phyloP scores from a whole-genome alignment of 1,140 invertebrate species.

The Bacillus rossius region DNA sequence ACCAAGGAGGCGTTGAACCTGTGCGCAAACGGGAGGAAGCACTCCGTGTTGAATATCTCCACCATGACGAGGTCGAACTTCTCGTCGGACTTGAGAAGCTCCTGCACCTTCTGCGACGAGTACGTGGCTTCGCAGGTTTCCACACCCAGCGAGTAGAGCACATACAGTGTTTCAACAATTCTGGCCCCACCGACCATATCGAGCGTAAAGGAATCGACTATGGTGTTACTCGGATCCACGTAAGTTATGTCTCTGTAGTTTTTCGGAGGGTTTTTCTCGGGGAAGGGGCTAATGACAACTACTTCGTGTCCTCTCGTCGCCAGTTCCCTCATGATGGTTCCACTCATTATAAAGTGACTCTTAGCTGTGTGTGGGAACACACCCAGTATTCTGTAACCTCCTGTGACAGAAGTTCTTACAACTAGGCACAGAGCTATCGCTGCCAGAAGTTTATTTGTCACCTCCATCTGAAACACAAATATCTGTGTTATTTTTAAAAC shows the following conservation, averaged over 20 bases:
- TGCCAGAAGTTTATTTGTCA: too few species aligned
- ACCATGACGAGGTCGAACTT: conserved; percentile 30
- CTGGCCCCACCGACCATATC: too few species aligned
- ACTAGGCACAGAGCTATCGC: too few species aligned
- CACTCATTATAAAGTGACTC: conserved; percentile 39
- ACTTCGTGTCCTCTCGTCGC: conserved; percentile 42
- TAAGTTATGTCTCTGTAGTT: conserved; percentile 46
- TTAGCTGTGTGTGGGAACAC: conserved; percentile 36
- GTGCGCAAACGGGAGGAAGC: conserved; percentile 36
- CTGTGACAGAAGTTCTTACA: too few species aligned
- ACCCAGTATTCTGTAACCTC: conserved; percentile 25
- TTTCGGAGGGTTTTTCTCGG: conserved; percentile 31
- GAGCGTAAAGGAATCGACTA: too few species aligned
- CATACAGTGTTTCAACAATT: too few species aligned
- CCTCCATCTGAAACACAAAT: too few species aligned
- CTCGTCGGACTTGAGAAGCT: conserved; percentile 25
- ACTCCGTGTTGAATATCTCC: conserved; percentile 32
- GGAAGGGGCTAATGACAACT: conserved; percentile 39
- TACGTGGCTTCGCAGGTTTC: too few species aligned
- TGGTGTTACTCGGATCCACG: too few species aligned
- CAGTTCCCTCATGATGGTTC: conserved; percentile 34
- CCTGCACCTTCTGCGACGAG: too few species aligned
- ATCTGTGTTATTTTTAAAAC: too few species aligned
- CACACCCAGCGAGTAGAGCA: too few species aligned
- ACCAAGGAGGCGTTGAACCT: conserved; percentile 29